Conservation (phyloP, 2,888 invertebrate species). For the Drosophila paranaensis region DNA sequence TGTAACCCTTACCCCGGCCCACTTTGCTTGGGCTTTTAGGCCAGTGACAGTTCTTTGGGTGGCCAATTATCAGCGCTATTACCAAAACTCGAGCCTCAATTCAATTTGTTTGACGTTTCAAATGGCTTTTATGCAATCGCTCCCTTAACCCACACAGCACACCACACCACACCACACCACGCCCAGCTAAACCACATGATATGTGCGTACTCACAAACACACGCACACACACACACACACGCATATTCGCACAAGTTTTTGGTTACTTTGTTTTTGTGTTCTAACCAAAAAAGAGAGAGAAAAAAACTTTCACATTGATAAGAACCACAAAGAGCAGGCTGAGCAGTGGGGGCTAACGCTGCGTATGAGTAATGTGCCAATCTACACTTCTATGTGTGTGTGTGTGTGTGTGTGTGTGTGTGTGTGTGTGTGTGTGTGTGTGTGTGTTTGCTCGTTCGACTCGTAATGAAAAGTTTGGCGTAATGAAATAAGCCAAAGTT, state of each 20-base stretch:
- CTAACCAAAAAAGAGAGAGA: constrained; percentile 39
- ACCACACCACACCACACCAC: neutral
- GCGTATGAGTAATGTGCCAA: constrained; percentile 61
- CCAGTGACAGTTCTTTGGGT: constrained; percentile 46
- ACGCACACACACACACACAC: constrained; percentile 8
- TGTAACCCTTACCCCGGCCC: constrained; percentile 8
- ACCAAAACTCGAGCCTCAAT: constrained; percentile 61
- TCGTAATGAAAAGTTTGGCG: constrained; percentile 76
- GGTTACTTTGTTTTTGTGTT: constrained; percentile 66
- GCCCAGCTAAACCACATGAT: constrained; percentile 31
- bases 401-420: neutral
- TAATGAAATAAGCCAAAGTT: constrained; percentile 77
- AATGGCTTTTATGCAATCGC: constrained; percentile 61
- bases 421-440: neutral
- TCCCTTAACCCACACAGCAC: neutral
- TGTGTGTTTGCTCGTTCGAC: constrained; percentile 6
- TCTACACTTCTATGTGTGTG: neutral
- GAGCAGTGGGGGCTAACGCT: constrained; percentile 17
- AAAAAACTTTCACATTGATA: constrained; percentile 71
- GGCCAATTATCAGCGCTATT: constrained; percentile 66
- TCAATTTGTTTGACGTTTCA: constrained; percentile 77
- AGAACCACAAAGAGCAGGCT: constrained; percentile 32
- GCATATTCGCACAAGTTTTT: constrained; percentile 58
- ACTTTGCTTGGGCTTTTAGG: neutral
- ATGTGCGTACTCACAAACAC: constrained; percentile 35